These are phyloP conservation scores for Phenganax subtilis DNA, from an alignment of 92 coral and sea anemone species.

Conservation along the genomic window DNA sequence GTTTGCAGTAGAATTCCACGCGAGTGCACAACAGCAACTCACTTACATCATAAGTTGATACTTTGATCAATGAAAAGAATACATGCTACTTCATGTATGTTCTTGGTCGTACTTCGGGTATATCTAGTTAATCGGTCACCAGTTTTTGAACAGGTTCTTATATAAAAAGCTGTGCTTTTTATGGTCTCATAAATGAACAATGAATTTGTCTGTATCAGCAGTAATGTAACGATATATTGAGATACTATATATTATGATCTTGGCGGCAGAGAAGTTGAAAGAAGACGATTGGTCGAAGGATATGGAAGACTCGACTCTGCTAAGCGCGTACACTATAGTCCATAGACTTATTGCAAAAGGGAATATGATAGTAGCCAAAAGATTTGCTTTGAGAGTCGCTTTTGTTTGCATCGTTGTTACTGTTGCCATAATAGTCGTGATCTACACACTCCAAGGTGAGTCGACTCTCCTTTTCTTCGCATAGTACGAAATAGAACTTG, in stretches of 20 bases:
- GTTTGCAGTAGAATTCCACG: too few relatives aligned
- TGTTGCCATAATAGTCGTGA: slow-evolving; percentile 11
- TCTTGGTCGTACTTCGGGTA: background rate
- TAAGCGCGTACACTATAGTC: too few relatives aligned
- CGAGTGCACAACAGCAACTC: too few relatives aligned
- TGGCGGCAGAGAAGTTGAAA: background rate
- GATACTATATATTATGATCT: background rate
- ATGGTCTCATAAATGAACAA: background rate
- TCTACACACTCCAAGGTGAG: slow-evolving; percentile 9
- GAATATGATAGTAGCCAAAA: background rate
- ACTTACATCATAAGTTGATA: too few relatives aligned
- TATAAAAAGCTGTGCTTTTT: background rate
- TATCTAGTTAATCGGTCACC: background rate
- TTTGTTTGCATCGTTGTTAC: slow-evolving; percentile 8
- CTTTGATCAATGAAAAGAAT: too few relatives aligned
- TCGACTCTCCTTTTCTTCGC: background rate
- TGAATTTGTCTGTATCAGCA: background rate
- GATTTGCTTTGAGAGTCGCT: slow-evolving; percentile 15
- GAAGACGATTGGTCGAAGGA: background rate
- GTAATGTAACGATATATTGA: background rate
- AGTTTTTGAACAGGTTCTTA: slow-evolving; percentile 7
- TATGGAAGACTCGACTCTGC: too few relatives aligned
- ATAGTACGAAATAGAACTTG: background rate
- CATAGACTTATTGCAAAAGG: too few relatives aligned
- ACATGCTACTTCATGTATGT: background rate